Evolutionary conservation across 2,797 vertebrate genomes (phyloP).

Genomic region (Manis pentadactyla): DNA sequence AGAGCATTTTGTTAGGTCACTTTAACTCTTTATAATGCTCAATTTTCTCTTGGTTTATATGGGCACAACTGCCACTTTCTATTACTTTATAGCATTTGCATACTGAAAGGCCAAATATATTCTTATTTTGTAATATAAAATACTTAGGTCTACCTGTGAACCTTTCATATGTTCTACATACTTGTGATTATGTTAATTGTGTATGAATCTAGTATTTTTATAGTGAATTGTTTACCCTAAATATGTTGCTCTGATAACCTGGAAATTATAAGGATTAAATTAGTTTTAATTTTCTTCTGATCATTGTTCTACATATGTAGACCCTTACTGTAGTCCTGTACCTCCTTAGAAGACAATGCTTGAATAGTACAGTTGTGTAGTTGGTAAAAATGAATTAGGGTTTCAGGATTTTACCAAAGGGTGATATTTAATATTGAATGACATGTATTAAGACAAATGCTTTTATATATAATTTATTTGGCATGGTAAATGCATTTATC

Average conservation of each 20-base stretch:
- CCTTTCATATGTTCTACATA: constrained; percentile 48
- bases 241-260: constrained; percentile 77
- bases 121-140: constrained; percentile 39
- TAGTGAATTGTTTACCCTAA: constrained; percentile 69
- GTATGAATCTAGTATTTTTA: constrained; percentile 78
- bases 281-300: constrained; percentile 80
- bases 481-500: constrained; percentile 92
- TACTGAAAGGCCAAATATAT: constrained; percentile 3
- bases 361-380: constrained; percentile 86
- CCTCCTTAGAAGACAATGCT: constrained; percentile 86
- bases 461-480: constrained; percentile 97
- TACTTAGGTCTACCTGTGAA: constrained; percentile 65
- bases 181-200: constrained; percentile 73
- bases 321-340: constrained; percentile 77
- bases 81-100: not conserved
- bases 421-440: constrained; percentile 93
- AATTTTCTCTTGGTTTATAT: not conserved
- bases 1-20: not conserved
- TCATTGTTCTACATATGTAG: constrained; percentile 82
- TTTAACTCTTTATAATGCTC: not conserved
- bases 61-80: not conserved
- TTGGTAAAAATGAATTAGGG: constrained; percentile 88
- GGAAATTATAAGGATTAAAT: constrained; percentile 82
- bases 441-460: constrained; percentile 96
- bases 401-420: constrained; percentile 89